A percentile compares a stretch with the other conserved stretches of the same genome.
phyloP scores from a whole-genome alignment of 2,797 vertebrate genomes.

The Phoxinus dragarum region DNA sequence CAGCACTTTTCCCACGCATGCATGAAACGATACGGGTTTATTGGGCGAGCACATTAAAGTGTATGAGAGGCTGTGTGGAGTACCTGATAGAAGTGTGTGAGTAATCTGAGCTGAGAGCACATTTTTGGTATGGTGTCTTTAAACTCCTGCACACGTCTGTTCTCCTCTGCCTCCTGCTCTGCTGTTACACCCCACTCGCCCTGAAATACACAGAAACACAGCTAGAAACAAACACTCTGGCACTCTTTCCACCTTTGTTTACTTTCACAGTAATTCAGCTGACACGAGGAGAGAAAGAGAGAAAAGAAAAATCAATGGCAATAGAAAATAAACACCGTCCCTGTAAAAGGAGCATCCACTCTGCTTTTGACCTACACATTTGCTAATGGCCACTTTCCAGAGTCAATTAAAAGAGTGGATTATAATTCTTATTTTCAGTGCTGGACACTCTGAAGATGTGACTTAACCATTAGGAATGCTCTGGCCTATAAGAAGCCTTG shows the following conservation, averaged over 20 bases:
- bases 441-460: neutral
- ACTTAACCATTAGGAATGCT: neutral
- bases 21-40: neutral
- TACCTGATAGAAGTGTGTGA: conserved; percentile 98
- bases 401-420: conserved; percentile 10
- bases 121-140: conserved; percentile 93
- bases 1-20: neutral
- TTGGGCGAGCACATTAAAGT: neutral
- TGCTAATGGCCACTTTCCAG: conserved; percentile 23
- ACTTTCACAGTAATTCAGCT: conserved; percentile 56
- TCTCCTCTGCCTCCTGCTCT: conserved; percentile 89
- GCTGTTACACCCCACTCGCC: conserved; percentile 94
- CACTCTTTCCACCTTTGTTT: conserved; percentile 36
- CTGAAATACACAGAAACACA: conserved; percentile 69
- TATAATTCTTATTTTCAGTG: neutral
- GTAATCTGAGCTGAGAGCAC: conserved; percentile 91
- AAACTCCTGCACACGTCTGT: conserved; percentile 87
- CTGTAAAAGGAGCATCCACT: conserved; percentile 46
- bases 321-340: conserved; percentile 49
- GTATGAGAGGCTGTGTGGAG: neutral
- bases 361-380: neutral
- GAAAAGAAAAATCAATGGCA: conserved; percentile 49
- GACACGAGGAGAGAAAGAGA: neutral
- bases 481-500: neutral
- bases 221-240: conserved; percentile 6